Base-by-base conservation (phyloP, 2,113 vertebrate species). In the Zosterops borbonicus region DNA sequence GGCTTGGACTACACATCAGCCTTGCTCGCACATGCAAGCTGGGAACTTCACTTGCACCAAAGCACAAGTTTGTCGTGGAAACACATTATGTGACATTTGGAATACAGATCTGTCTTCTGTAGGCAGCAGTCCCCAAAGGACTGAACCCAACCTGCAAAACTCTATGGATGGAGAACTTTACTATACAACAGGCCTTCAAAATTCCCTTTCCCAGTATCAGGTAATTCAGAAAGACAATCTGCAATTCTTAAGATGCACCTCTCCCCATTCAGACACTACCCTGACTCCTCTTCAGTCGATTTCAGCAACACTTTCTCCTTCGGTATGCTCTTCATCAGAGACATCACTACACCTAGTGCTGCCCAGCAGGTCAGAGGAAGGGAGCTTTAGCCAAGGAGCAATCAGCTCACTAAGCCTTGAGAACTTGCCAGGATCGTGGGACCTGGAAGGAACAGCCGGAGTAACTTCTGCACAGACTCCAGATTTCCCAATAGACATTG, bases 271-370 rank as follows among this genome's bases (percentile, higher is more conserved):
- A n/a, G 98, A 98, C 35, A 91, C 95, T 17, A 97, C 98, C 1
- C 95, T 98, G 96, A 98, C 98, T 35, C 98, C 98, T 68, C 97
- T 98, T 82, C 98, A 98, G 94, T 98, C 98, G 79, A 98, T 98
- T 88, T 98, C 98, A 18, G 98, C 98, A 16, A 98, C 98, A 1
- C 97, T 98, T 75, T 98, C 98, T 9, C 97, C 98, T 76, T 98
- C 98, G 4, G 86, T 94, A 37, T 97, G 97, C 52, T 98, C 98
- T 56, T 98, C 98, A 7, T 98, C 98, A 12, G 98, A 98, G 76
- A 97, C 98, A 7, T 98, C 98, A 0, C 63, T 98, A 58, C 98
- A 98, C 63, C 97, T 98, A 6, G 96, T 98, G 47, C 96, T 98
- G 84, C 98, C 98, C 53, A 98, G 98, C 97, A 97, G 96, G 58